phyloP scores from a whole-genome alignment of 2,888 invertebrate genomes.

The Bellardia pandia region DNA sequence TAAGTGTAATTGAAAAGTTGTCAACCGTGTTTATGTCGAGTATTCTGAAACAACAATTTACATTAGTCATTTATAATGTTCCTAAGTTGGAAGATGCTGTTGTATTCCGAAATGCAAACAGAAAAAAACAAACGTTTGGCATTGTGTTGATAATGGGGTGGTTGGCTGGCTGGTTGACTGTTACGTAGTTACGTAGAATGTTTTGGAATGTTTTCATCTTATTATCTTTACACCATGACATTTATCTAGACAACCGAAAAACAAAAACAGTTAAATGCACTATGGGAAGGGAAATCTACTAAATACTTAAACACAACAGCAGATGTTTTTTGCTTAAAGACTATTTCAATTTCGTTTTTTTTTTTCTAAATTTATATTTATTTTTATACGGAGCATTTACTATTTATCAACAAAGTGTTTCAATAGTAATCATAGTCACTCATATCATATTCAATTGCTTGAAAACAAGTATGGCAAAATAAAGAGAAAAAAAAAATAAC shows the following conservation, averaged over 20 bases:
- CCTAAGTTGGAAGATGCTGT: constrained; percentile 3
- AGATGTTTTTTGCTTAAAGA: neutral
- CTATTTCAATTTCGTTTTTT: neutral
- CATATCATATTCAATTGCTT: constrained; percentile 40
- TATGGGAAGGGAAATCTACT: neutral
- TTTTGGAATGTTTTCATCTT: constrained; percentile 16
- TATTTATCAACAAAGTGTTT: neutral
- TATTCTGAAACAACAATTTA: constrained; percentile 1
- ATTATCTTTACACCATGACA: constrained; percentile 45
- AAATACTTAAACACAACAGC: neutral
- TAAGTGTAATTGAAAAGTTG: constrained; percentile 42
- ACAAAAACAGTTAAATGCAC: constrained; percentile 15
- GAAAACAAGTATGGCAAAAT: neutral
- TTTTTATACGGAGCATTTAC: no score
- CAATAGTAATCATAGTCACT: constrained; percentile 17
- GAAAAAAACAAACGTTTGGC: neutral
- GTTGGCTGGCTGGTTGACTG: neutral
- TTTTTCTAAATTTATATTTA: no score
- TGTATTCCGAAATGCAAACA: neutral
- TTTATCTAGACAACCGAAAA: constrained; percentile 22
- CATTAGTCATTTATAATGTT: constrained; percentile 29
- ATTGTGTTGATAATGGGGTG: neutral
- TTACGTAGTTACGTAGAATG: neutral
- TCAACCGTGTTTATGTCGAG: constrained; percentile 35
- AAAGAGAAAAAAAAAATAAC: neutral